Conservation (phyloP, 2,797 vertebrate genomes). For the Oceanodroma leucorhoa region DNA sequence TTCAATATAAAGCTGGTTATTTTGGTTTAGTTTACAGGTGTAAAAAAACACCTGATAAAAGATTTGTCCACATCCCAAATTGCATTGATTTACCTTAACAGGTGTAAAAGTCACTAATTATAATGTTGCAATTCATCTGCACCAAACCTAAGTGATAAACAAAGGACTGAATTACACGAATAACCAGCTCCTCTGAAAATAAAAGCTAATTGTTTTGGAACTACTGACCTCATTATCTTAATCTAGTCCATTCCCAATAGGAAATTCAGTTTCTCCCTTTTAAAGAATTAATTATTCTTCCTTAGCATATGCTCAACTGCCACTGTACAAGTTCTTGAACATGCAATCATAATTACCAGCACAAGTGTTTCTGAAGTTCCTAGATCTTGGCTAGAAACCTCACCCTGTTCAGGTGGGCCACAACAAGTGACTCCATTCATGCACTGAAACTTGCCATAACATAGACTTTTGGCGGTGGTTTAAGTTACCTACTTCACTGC, state of each 20-base stretch:
- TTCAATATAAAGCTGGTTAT: neutral
- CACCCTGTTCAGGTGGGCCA: neutral
- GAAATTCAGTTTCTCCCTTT: neutral
- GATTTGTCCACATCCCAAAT: neutral
- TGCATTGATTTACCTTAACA: neutral
- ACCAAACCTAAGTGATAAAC: neutral
- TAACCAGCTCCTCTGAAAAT: neutral
- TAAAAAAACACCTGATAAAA: neutral
- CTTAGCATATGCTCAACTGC: neutral
- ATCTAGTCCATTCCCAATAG: neutral
- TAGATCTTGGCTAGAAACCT: neutral
- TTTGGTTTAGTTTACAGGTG: neutral
- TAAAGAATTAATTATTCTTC: neutral
- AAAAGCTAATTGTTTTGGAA: neutral
- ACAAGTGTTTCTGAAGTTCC: neutral
- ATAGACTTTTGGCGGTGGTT: rapidly evolving
- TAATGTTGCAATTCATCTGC: neutral
- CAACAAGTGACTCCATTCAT: neutral
- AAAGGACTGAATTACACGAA: neutral
- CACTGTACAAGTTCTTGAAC: neutral
- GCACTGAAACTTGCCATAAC: neutral
- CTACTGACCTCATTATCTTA: neutral
- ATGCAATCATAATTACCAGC: neutral
- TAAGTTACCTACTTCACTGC: neutral
- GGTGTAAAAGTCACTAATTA: neutral